These are phyloP conservation scores for Ophioninae sp. DNA, from an alignment of 2,888 invertebrate genomes.

Conservation along the genomic window DNA sequence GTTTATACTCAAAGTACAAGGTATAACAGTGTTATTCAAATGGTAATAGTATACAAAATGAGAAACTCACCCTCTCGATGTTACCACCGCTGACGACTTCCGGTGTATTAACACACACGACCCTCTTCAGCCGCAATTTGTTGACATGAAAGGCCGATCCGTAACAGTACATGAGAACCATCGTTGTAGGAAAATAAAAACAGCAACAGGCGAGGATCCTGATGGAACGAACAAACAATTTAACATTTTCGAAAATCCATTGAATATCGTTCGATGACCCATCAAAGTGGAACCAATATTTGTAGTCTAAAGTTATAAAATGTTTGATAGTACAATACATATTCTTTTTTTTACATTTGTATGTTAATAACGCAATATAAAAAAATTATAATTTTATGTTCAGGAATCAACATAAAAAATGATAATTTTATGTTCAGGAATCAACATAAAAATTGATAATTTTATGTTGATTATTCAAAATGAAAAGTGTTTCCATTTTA, in stretches of 20 bases:
- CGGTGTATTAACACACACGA: constrained; percentile 81
- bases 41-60: not conserved
- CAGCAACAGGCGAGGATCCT: constrained; percentile 93
- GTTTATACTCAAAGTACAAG: no score
- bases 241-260: not conserved
- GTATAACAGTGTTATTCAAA: not conserved
- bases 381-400: no score
- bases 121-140: constrained; percentile 87
- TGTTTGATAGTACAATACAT: not conserved
- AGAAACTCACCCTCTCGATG: constrained; percentile 82
- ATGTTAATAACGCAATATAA: not conserved
- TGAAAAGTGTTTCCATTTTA: no score
- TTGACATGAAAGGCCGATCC: constrained; percentile 95
- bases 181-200: constrained; percentile 94
- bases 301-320: no score
- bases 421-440: no score
- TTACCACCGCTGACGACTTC: constrained; percentile 81
- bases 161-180: constrained; percentile 96
- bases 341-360: not conserved
- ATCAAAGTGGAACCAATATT: not conserved
- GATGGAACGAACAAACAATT: constrained; percentile 1
- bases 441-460: no score
- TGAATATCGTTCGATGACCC: not conserved
- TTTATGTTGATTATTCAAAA: no score
- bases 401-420: no score